phyloP scores from a whole-genome alignment of 2,113 vertebrate species.

The Mola mola region DNA sequence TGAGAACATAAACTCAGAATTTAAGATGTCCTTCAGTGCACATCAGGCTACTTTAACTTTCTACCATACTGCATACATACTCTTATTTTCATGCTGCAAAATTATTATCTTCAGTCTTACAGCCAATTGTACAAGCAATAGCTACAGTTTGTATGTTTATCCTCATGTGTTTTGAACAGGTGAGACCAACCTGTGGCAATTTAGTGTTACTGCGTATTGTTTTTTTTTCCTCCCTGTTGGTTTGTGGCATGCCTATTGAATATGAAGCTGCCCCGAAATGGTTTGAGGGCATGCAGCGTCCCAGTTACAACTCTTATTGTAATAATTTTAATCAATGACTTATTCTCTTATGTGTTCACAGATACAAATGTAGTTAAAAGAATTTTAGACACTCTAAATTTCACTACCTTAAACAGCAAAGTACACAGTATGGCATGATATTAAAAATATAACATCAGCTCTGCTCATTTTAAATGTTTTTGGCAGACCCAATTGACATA shows the following conservation, averaged over 20 bases:
- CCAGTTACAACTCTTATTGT: constrained; percentile 26
- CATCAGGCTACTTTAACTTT: too few species aligned
- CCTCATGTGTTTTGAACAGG: neutral
- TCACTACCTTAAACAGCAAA: neutral
- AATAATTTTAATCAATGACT: constrained; percentile 31
- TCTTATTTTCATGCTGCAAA: neutral
- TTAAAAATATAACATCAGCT: neutral
- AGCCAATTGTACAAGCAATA: too few species aligned
- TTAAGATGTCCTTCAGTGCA: too few species aligned
- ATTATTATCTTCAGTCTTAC: too few species aligned
- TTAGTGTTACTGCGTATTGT: constrained; percentile 31
- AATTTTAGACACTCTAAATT: constrained; percentile 12
- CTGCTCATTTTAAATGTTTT: constrained; percentile 14
- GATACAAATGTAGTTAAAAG: constrained; percentile 9
- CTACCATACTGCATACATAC: neutral
- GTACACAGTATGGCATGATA: neutral
- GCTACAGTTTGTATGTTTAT: too few species aligned
- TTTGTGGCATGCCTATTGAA: neutral
- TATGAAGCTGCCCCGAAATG: constrained; percentile 20
- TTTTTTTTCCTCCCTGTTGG: constrained; percentile 17
- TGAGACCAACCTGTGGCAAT: constrained; percentile 62
- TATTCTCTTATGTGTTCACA: neutral
- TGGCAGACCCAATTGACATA: constrained; percentile 93
- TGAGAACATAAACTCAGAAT: neutral
- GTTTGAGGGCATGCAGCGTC: constrained; percentile 23